Evolutionary conservation across 2,797 vertebrate genomes (phyloP), one percentile per base, ranked within the genome.

Genomic region (Moxostoma hubbsi): DNA sequence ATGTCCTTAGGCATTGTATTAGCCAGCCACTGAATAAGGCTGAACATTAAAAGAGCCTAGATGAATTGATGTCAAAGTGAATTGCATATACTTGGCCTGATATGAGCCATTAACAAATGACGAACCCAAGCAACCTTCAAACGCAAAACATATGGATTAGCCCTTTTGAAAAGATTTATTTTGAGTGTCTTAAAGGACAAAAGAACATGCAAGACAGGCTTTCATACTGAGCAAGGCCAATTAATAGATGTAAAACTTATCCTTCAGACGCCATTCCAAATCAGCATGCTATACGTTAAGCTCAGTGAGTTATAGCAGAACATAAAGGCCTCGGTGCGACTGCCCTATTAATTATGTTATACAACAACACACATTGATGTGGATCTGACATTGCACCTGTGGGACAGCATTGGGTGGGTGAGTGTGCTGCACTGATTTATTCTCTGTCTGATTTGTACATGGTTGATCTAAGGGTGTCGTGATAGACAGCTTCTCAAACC

Each of bases 61-160:
- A 73, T 75, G 54, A 72, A 80, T 71, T 75, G 67, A 65, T 75
- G 68, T 71, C 82, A 76, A 59, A 57, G 43, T 45, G 62, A 72
- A 74, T 82, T 74, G 54, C 43, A 75, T 49, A 36, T 59, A 83
- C 77, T 80, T 63, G 53, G 57, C 45, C 13, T 74, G 73, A 80
- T 79, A 73, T n/a, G 15, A 58, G 57, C 51, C 50, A 55, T 74
- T 77, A 71, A 75, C 58, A 61, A 83, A 69, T 5, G 24, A 66
- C 8, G 13, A 9, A 66, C 43, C 51, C 63, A 13, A 50, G 47
- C 43, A 72, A 55, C 50, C 50, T 49, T 49, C 5, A 36, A 18
- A 36, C 0, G 24, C 6, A 54, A 66, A 51, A 63, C 4, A 2
- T 9, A 4, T 9, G 24, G 9, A 62, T 13, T 62, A 36, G 36